A percentile compares a stretch with the other conserved stretches of the same genome.
Conservation (phyloP, 1,140 invertebrate genomes). For the Bombus superbus region DNA sequence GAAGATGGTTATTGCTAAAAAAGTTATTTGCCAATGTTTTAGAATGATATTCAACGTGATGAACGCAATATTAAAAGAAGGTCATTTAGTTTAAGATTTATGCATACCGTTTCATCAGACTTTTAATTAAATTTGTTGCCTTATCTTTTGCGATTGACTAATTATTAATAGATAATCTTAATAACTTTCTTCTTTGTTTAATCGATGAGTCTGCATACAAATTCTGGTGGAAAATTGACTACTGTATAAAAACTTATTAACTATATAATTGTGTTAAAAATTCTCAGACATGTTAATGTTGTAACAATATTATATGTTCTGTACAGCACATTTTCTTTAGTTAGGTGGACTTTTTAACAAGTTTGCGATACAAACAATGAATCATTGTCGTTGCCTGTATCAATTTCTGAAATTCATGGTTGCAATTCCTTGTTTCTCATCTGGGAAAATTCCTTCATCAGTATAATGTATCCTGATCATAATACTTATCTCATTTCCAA, state of each 20-base stretch:
- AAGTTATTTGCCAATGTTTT: background rate
- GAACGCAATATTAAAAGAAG: background rate
- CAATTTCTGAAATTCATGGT: background rate
- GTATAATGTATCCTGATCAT: background rate
- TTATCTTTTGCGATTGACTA: background rate
- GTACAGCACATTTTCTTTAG: slow-evolving; percentile 15
- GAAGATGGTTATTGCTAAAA: background rate
- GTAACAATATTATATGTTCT: slow-evolving; percentile 9
- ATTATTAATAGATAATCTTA: background rate
- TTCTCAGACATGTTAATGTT: slow-evolving; percentile 11
- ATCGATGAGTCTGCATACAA: background rate
- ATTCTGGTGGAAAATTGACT: slow-evolving; percentile 35
- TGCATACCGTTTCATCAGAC: background rate
- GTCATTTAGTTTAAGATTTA: background rate
- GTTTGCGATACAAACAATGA: slow-evolving; percentile 18
- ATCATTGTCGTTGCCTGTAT: background rate
- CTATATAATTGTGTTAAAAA: slow-evolving; percentile 29
- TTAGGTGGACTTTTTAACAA: background rate
- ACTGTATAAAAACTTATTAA: slow-evolving; percentile 41
- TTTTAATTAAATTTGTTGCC: background rate
- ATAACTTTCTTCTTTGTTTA: slow-evolving; percentile 20
- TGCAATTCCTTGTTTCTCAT: slow-evolving; percentile 18
- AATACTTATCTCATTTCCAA: background rate
- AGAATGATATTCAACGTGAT: background rate
- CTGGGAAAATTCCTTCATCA: background rate